Evolutionary conservation across 2,888 invertebrate species (phyloP).

Genomic region (Limenitis camilla): DNA sequence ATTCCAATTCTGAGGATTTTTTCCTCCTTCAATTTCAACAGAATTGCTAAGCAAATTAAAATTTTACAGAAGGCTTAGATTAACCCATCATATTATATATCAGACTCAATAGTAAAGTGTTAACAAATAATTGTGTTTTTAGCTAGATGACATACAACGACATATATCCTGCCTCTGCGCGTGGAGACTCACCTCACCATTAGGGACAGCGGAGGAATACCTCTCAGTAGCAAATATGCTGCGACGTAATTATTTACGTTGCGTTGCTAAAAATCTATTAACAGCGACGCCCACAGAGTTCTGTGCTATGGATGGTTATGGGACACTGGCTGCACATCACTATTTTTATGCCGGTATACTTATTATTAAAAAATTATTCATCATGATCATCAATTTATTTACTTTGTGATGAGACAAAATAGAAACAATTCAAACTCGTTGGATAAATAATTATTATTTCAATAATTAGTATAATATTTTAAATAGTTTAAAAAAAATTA

Average conservation of each 20-base stretch:
- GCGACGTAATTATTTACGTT: constrained; percentile 77
- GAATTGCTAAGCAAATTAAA: too few species aligned
- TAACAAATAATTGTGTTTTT: constrained; percentile 1
- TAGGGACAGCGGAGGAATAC: constrained; percentile 68
- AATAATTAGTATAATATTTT: too few species aligned
- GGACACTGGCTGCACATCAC: constrained; percentile 83
- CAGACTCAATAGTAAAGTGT: background rate
- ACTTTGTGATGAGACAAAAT: too few species aligned
- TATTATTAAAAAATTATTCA: background rate
- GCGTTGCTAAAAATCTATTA: constrained; percentile 65
- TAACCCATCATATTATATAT: too few species aligned
- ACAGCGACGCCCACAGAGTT: constrained; percentile 79
- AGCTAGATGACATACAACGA: constrained; percentile 85
- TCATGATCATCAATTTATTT: too few species aligned
- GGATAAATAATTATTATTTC: too few species aligned
- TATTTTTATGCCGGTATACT: constrained; percentile 67
- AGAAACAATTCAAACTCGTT: too few species aligned
- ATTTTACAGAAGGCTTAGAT: too few species aligned
- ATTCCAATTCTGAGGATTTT: too few species aligned
- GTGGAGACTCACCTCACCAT: constrained; percentile 81
- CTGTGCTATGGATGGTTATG: constrained; percentile 86
- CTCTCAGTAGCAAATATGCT: constrained; percentile 76
- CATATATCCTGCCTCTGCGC: constrained; percentile 87
- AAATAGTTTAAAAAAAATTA: too few species aligned
- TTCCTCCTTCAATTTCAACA: too few species aligned